Conservation (phyloP, 1,140 invertebrate species). For the Polypedilum pembai region DNA sequence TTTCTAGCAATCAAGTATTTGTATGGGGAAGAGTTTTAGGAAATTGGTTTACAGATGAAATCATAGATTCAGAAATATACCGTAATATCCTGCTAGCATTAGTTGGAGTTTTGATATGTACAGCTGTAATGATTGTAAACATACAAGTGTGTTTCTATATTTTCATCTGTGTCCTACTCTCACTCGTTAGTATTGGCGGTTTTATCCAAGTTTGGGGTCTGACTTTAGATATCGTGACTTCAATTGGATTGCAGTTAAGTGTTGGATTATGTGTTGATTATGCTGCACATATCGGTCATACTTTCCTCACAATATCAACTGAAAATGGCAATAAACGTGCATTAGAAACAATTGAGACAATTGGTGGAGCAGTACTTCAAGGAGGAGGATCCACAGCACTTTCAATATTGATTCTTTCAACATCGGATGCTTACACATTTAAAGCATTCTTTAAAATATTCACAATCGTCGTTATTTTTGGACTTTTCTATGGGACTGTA, state of each 20-base stretch:
- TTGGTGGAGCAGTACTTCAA: constrained; percentile 71
- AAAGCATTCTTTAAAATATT: constrained; percentile 76
- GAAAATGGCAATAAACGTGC: constrained; percentile 55
- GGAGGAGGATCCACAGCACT: constrained; percentile 74
- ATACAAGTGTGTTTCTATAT: constrained; percentile 69
- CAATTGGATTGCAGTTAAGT: constrained; percentile 74
- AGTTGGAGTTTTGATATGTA: constrained; percentile 72
- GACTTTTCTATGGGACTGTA: constrained; percentile 66
- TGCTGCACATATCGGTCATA: constrained; percentile 80
- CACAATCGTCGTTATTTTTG: constrained; percentile 64
- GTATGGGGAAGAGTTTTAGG: constrained; percentile 64
- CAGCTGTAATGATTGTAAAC: constrained; percentile 72
- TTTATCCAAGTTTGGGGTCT: constrained; percentile 74
- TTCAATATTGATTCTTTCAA: constrained; percentile 62
- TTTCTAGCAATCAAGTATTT: constrained; percentile 52
- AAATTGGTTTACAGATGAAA: constrained; percentile 69
- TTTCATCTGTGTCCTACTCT: constrained; percentile 66
- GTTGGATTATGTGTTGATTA: constrained; percentile 82
- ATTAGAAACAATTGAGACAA: constrained; percentile 61
- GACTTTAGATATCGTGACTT: constrained; percentile 78
- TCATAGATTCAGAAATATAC: constrained; percentile 66
- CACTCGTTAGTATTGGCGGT: constrained; percentile 65
- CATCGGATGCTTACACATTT: constrained; percentile 72
- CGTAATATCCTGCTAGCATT: constrained; percentile 72
- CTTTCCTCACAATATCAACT: constrained; percentile 54